Percentiles rank a stretch among this genome's conserved stretches.
Conservation (phyloP, 92 coral and sea anemone species). For the Epizoanthus stellaris region DNA sequence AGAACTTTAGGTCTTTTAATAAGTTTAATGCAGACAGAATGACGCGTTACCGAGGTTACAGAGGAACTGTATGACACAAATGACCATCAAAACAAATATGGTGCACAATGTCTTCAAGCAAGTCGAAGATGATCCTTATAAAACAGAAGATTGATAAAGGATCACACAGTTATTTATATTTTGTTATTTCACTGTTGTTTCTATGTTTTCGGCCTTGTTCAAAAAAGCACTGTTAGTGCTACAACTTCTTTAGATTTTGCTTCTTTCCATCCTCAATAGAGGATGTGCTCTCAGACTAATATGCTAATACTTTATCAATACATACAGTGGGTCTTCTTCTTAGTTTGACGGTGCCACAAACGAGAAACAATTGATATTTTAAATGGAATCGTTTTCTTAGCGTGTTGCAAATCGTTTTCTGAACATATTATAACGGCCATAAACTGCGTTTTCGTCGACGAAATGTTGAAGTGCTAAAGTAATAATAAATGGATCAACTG, state of each 20-base stretch:
- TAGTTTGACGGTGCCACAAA: background rate
- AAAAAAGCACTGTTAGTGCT: background rate
- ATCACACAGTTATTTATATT: background rate
- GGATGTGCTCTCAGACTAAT: background rate
- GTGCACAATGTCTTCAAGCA: background rate
- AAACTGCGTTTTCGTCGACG: too few species aligned
- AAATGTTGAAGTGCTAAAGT: too few species aligned
- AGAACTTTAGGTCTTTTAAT: background rate
- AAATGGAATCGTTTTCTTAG: background rate
- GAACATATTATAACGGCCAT: too few species aligned
- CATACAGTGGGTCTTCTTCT: background rate
- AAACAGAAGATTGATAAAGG: background rate
- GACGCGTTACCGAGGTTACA: slow-evolving; percentile 10
- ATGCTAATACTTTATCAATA: slow-evolving; percentile 3
- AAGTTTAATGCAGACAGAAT: background rate
- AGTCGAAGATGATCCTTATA: background rate
- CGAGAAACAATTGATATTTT: background rate
- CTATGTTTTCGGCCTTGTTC: background rate
- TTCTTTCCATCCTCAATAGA: background rate
- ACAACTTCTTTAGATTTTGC: background rate
- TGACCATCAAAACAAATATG: background rate
- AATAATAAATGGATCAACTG: too few species aligned
- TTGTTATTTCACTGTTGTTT: background rate
- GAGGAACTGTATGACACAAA: background rate
- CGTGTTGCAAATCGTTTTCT: background rate